Conservation (phyloP, 2,888 invertebrate species). For the Seira ritae region DNA sequence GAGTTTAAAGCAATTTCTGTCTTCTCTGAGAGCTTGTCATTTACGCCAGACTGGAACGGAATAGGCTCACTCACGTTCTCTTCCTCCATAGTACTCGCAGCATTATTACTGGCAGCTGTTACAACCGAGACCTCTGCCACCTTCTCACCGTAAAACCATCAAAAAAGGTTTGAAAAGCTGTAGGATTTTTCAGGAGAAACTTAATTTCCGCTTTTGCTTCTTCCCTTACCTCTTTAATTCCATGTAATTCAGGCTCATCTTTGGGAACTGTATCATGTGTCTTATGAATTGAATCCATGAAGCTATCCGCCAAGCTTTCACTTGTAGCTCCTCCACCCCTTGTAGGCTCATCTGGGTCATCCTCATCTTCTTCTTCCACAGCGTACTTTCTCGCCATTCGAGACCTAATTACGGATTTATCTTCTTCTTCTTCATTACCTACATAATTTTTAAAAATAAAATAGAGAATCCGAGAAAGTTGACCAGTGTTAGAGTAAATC, state of each 20-base stretch:
- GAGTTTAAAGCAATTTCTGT: conserved; percentile 33
- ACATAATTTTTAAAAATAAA: background rate
- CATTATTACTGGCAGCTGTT: conserved; percentile 35
- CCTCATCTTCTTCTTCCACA: conserved; percentile 22
- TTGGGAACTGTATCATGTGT: conserved; percentile 41
- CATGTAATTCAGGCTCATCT: conserved; percentile 40
- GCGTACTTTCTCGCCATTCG: background rate
- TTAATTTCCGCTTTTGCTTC: conserved; percentile 38
- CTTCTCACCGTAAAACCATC: conserved; percentile 5
- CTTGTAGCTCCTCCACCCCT: conserved; percentile 39
- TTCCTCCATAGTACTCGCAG: background rate
- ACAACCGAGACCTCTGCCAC: conserved; percentile 23
- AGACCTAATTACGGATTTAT: background rate
- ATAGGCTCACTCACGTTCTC: background rate
- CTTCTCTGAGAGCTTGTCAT: conserved; percentile 38
- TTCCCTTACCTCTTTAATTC: conserved; percentile 41
- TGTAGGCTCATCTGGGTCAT: conserved; percentile 43
- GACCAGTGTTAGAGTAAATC: too few relatives aligned
- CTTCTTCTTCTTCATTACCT: background rate
- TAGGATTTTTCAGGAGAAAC: conserved; percentile 15
- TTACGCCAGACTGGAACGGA: conserved; percentile 42
- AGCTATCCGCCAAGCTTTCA: conserved; percentile 67
- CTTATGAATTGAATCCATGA: conserved; percentile 70
- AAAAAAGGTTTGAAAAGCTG: too few relatives aligned
- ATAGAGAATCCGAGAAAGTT: background rate